Evolutionary conservation across 2,113 vertebrate genomes (phyloP), one percentile per base, ranked within the genome.

Genomic region (Ciconia maguari): DNA sequence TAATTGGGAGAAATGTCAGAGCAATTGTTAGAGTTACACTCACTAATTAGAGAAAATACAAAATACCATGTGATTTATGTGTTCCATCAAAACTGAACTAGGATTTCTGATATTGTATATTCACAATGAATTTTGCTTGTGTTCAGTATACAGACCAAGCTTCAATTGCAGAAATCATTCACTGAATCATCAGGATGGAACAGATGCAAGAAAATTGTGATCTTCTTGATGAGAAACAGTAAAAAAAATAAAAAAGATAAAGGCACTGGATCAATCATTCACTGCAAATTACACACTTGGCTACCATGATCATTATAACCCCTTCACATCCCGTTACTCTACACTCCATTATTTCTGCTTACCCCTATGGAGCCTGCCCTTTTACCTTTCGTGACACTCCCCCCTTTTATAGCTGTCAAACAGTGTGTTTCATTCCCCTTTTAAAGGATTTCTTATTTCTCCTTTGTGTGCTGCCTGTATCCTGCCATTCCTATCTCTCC

Each of bases 381-480:
- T 97, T 96, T 96, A 86, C 89, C 91, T 48, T 48, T 42, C 41
- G 84, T 91, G 93, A 84, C 84, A 97, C 92, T 92, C 83, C 96
- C 81, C 19, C 29, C 90, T 94, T 87, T 97, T 97, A 93, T 96
- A 93, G 64, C 61, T 83, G 83, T 91, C 92, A 95, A 96, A 89
- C 72, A 84, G 74, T 86, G 42, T 78, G 57, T 93, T 96, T 97
- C 91, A 96, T 95, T 96, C 75, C 81, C 42, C 3, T 3, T 87
- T 96, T 96, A 95, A 98, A 97, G n/a, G 58, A 71, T 96, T 95
- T 95, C 89, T 95, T 92, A 92, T 90, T 96, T 87, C 52, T 95
- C 46, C 77, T 97, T 97, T 97, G 85, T 97, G 75, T 46, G 76
- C 62, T 79, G 69, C 27, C 76, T 94, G 69, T 90, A 60, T 91